phyloP scores from a whole-genome alignment of 2,113 vertebrate genomes.

The human (Homo sapiens) region DNA sequence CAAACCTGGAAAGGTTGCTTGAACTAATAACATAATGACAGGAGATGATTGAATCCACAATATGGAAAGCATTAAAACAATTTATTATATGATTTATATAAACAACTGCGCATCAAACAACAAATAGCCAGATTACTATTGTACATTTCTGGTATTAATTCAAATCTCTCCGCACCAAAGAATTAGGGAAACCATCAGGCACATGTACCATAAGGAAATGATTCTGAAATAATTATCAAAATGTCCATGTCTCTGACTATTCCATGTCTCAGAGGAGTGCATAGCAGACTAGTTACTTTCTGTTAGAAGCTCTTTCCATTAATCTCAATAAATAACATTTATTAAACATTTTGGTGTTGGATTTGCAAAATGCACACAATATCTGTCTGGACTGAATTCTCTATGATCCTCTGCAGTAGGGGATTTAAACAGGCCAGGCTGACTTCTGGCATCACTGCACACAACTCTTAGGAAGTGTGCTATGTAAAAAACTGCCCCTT shows the following conservation, averaged over 20 bases:
- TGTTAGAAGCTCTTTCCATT: not conserved
- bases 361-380: not conserved
- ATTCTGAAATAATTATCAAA: not conserved
- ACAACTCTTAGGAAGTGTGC: not conserved
- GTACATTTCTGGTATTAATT: not conserved
- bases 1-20: not conserved
- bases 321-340: not conserved
- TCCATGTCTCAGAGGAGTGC: not conserved
- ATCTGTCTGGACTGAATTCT: not conserved
- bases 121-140: not conserved
- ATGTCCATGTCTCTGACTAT: not conserved
- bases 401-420: not conserved
- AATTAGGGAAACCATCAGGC: not conserved
- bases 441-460: not conserved
- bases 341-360: not conserved
- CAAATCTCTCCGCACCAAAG: not conserved
- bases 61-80: slow-evolving; percentile 38
- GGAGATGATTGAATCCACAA: not conserved
- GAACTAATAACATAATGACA: slow-evolving; percentile 2
- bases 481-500: not conserved
- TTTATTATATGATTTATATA: not conserved
- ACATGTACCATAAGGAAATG: not conserved
- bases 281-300: not conserved
- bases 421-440: not conserved
- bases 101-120: slow-evolving; percentile 22